Conservation (phyloP, 2,888 invertebrate species). For the Protodeltote pygarga region DNA sequence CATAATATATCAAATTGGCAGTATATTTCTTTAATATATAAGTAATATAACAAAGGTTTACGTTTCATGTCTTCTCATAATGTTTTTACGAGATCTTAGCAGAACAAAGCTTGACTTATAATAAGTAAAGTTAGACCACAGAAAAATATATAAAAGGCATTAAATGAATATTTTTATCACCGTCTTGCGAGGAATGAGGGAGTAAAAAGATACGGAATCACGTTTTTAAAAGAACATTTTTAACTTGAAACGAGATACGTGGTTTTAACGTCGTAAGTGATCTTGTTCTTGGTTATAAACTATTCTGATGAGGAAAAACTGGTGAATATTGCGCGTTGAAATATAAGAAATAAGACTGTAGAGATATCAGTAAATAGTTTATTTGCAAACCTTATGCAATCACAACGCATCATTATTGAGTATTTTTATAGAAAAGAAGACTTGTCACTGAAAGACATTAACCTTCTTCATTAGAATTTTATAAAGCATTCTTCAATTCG, state of each 20-base stretch:
- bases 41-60: constrained; percentile 35
- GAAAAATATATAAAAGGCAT: constrained; percentile 45
- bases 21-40: constrained; percentile 29
- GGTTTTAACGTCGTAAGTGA: too few species aligned
- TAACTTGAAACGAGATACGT: constrained; percentile 6
- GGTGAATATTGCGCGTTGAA: too few species aligned
- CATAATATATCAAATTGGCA: constrained; percentile 7
- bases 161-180: constrained; percentile 46
- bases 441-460: too few species aligned
- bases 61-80: constrained; percentile 45
- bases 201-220: constrained; percentile 29
- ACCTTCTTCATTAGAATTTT: too few species aligned
- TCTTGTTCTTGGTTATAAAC: neutral
- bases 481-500: too few species aligned
- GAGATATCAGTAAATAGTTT: too few species aligned
- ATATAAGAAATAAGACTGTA: too few species aligned
- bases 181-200: constrained; percentile 17
- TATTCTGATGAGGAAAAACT: too few species aligned
- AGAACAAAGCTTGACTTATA: constrained; percentile 40
- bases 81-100: constrained; percentile 41
- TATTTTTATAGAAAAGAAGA: too few species aligned
- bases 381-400: too few species aligned
- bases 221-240: constrained; percentile 13
- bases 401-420: too few species aligned
- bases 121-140: constrained; percentile 38